These are phyloP conservation scores for Hirtodrosophila histrioides DNA, from an alignment of 2,888 invertebrate species.

Conservation along the genomic window DNA sequence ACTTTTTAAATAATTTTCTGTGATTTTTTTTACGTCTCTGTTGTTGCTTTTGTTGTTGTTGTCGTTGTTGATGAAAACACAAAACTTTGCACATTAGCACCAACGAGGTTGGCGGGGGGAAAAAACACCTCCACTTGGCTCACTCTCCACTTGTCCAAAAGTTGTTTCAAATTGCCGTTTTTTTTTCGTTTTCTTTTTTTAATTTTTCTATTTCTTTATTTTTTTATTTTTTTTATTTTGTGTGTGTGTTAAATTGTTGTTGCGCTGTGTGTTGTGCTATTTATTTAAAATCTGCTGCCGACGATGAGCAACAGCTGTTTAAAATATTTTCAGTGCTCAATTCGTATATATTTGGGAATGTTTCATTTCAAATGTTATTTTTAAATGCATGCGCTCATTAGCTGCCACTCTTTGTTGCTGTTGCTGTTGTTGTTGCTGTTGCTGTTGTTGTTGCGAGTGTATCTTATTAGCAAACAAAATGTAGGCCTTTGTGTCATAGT, in stretches of 20 bases:
- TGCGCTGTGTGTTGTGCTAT: constrained; percentile 47
- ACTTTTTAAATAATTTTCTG: constrained; percentile 75
- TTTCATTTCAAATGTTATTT: constrained; percentile 76
- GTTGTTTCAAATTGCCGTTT: constrained; percentile 53
- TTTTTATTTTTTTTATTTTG: constrained; percentile 39
- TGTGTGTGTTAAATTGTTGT: constrained; percentile 30
- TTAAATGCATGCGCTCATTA: constrained; percentile 77
- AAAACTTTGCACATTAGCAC: constrained; percentile 79
- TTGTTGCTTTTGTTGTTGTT: constrained; percentile 17
- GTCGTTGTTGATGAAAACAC: constrained; percentile 68
- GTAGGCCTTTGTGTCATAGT: constrained; percentile 74
- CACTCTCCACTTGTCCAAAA: constrained; percentile 69
- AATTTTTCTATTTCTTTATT: constrained; percentile 30
- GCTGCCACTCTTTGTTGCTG: constrained; percentile 38
- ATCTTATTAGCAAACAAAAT: constrained; percentile 52
- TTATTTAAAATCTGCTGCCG: constrained; percentile 61
- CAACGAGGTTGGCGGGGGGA: constrained; percentile 36
- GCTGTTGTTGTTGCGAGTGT: constrained; percentile 16
- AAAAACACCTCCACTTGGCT: constrained; percentile 42
- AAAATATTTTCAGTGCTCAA: constrained; percentile 72
- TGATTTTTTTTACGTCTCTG: constrained; percentile 34
- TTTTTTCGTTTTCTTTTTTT: constrained; percentile 21
- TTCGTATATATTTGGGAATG: constrained; percentile 76
- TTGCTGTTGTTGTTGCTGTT: constrained; percentile 19
- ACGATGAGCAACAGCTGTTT: constrained; percentile 79